Conservation (phyloP, 2,113 vertebrate genomes). For the Ramphastos sulfuratus region DNA sequence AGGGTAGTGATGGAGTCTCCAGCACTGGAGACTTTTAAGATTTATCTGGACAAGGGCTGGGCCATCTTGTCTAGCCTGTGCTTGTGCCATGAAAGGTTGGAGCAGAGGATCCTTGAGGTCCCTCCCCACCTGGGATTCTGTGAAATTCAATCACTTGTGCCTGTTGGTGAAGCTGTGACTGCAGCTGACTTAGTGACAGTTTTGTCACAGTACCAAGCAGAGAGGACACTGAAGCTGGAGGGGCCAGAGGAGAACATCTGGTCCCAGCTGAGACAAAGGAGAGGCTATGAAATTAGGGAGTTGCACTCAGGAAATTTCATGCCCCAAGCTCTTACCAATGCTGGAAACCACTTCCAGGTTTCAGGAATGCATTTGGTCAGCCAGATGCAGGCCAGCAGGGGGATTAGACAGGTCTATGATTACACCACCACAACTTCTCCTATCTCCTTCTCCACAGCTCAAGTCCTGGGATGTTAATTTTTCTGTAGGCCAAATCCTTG, state of each 20-base stretch:
- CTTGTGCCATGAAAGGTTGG: no score
- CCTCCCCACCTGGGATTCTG: no score
- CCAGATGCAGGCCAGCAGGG: background rate
- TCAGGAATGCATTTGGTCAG: background rate
- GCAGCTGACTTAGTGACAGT: background rate
- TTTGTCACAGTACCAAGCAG: background rate
- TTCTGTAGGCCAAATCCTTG: background rate
- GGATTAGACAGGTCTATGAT: background rate
- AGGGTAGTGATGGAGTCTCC: no score
- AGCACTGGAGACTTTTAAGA: no score
- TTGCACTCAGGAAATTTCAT: background rate
- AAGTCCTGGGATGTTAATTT: background rate
- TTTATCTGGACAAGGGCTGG: no score
- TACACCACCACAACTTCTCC: background rate
- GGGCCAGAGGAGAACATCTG: background rate
- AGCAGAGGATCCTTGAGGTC: no score
- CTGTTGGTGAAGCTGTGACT: background rate
- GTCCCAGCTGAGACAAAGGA: background rate
- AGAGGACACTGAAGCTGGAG: background rate
- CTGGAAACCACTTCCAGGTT: background rate
- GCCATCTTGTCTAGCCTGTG: no score
- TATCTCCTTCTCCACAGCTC: background rate
- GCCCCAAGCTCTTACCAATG: background rate
- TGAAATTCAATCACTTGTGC: background rate
- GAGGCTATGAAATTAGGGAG: background rate